Conservation (phyloP, 2,888 invertebrate species). For the Kryphioiulus occultus region DNA sequence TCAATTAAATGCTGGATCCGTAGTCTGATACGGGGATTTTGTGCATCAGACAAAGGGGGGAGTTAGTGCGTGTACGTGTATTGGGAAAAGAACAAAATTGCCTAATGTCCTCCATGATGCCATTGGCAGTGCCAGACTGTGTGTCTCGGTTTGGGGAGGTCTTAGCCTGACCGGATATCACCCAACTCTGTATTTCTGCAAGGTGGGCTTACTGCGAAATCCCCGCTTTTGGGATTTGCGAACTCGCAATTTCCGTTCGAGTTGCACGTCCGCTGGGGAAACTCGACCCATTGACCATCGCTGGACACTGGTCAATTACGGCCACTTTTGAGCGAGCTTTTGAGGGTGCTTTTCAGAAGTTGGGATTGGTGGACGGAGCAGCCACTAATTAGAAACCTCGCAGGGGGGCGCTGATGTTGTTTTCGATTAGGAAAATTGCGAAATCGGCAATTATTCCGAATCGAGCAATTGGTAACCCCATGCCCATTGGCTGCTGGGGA, state of each 20-base stretch:
- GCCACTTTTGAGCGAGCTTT: no score
- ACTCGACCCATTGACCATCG: not conserved
- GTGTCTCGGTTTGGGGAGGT: not conserved
- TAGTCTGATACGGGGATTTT: constrained; percentile 23
- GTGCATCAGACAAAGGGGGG: not conserved
- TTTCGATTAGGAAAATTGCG: not conserved
- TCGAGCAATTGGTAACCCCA: not conserved
- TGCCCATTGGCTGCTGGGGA: not conserved
- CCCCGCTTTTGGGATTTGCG: not conserved
- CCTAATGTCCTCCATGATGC: no score
- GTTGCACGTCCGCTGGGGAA: not conserved
- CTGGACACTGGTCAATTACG: not conserved
- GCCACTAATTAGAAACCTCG: not conserved
- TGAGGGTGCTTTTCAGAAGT: not conserved
- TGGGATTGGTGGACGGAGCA: not conserved
- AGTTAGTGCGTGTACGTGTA: no score
- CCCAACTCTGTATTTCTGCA: not conserved
- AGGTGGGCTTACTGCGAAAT: constrained; percentile 11
- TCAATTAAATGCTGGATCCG: constrained; percentile 1
- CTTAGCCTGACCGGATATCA: not conserved
- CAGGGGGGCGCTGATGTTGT: constrained; percentile 23
- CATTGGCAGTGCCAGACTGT: not conserved
- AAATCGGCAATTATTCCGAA: constrained; percentile 14
- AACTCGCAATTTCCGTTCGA: not conserved
- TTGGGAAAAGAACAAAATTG: no score